Percentiles rank a stretch among this genome's conserved stretches.
These are phyloP conservation scores for Gallinago undulata DNA, from an alignment of 2,113 vertebrate species.

Conservation along the genomic window DNA sequence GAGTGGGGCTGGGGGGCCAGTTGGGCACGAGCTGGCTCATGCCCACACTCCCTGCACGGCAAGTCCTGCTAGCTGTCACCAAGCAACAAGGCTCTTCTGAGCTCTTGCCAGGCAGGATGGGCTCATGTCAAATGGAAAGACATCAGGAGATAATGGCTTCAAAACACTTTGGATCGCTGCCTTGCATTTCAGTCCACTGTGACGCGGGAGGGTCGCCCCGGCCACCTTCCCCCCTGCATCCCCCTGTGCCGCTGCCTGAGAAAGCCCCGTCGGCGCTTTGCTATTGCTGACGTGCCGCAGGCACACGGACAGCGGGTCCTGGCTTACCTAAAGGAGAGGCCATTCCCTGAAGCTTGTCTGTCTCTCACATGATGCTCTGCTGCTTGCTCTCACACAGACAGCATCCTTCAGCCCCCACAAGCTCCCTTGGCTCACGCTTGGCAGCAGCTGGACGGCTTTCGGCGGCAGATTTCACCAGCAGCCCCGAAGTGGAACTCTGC, in stretches of 20 bases:
- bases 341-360: not conserved
- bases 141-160: not conserved
- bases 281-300: not conserved
- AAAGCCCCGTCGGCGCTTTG: not conserved
- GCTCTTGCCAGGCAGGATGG: not conserved
- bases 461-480: not conserved
- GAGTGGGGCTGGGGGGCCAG: rapidly evolving
- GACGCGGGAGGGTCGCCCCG: rapidly evolving
- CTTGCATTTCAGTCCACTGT: not conserved
- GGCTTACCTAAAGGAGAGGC: not conserved
- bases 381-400: not conserved
- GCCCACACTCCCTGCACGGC: rapidly evolving
- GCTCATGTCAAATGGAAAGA: not conserved
- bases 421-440: not conserved
- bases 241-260: rapidly evolving
- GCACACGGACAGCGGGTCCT: rapidly evolving
- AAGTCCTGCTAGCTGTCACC: not conserved
- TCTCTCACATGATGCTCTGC: not conserved
- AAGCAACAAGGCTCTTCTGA: not conserved
- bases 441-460: not conserved
- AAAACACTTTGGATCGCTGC: not conserved
- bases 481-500: not conserved
- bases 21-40: rapidly evolving
- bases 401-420: not conserved
- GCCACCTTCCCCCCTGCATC: rapidly evolving